A percentile compares a stretch with the other conserved stretches of the same genome.
phyloP scores from a whole-genome alignment of 2,797 vertebrate species.

The Sebastes oblongus region DNA sequence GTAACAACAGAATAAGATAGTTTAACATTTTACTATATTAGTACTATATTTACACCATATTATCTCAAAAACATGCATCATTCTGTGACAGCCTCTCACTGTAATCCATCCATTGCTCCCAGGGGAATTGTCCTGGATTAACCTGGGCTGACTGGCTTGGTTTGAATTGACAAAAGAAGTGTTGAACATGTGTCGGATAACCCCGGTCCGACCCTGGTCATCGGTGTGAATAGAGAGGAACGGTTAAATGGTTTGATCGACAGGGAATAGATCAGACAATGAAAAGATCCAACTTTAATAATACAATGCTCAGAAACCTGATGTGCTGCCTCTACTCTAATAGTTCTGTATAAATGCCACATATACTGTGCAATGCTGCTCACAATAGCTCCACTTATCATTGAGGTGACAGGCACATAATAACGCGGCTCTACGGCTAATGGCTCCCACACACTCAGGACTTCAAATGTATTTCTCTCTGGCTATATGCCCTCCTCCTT shows the following conservation, averaged over 20 bases:
- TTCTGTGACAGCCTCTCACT: too few relatives aligned
- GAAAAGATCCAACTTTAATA: conserved; percentile 38
- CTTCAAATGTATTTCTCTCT: conserved; percentile 67
- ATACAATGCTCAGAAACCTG: conserved; percentile 21
- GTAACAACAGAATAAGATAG: too few relatives aligned
- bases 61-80: too few relatives aligned
- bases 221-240: too few relatives aligned
- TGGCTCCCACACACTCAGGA: conserved; percentile 73
- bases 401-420: conserved; percentile 74
- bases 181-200: too few relatives aligned
- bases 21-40: too few relatives aligned
- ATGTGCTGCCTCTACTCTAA: conserved; percentile 44
- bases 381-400: conserved; percentile 72
- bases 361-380: conserved; percentile 50
- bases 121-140: too few relatives aligned
- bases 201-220: too few relatives aligned
- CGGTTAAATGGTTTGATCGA: neutral
- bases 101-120: too few relatives aligned
- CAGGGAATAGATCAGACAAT: neutral
- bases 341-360: conserved; percentile 50
- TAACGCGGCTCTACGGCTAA: conserved; percentile 69
- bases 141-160: too few relatives aligned
- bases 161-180: too few relatives aligned
- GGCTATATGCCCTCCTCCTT: conserved; percentile 48
- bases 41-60: too few relatives aligned